Base-by-base conservation (phyloP, 2,113 vertebrate genomes). In the Scortum barcoo region DNA sequence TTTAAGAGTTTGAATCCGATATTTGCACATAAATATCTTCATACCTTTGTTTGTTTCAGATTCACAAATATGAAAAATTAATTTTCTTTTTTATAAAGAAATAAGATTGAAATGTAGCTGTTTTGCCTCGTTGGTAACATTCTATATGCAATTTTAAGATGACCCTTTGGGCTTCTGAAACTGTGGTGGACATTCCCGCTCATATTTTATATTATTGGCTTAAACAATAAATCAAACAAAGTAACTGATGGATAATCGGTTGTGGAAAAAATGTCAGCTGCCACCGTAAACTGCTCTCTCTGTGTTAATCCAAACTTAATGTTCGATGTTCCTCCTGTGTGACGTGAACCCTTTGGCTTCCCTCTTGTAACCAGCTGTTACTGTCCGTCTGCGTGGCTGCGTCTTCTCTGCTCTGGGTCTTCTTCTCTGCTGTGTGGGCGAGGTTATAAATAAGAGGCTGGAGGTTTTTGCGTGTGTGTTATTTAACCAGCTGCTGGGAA, bases 371-470 rank as follows among this genome's bases (percentile, higher is more conserved):
- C 70, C 93, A 94, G 93, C 89, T 94, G 93, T 77, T 86, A 81
- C 89, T 85, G 89, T 86, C 91, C 60, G 87, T 93, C 91, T 83
- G 87, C 61, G 75, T 60, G 83, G 63, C 72, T 40, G 70, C 24
- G 72, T 88, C 89, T 88, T 83, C 88, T 65, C 87, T 30, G 30
- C 87, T 83, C 48, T 3, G 71, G 57, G 56, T 24, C 81, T 80
- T 78, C 86, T 72, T 79, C 85, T 89, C 75, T 89, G 88, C 83
- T 84, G 87, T 86, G 86, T 85, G 85, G 50, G 68, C 53, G 53
- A 89, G 77, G 92, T 91, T 93, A 94, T 92, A 94, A 94, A 94
- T 94, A 94, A 93, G 89, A 88, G 75, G 53, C 73, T 80, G 48
- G 77, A 85, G 82, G 62, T 79, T 89, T 87, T 83, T 61, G 26